Evolutionary conservation across 2,888 invertebrate genomes (phyloP), one percentile per base, ranked within the genome.

Genomic region (Furcula furcula): DNA sequence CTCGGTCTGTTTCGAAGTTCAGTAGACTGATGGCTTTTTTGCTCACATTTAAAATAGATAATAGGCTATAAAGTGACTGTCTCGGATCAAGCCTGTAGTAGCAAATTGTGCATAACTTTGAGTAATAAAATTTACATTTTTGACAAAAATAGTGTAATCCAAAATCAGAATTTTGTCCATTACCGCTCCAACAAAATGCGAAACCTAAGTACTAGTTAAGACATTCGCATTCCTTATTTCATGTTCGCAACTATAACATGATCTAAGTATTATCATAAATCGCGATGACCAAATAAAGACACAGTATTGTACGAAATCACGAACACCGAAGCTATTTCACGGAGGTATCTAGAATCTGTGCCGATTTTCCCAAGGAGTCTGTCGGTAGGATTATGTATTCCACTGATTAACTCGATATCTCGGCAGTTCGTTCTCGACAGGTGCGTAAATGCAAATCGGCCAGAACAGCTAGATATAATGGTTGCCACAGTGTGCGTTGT

Each of bases 381-480:
- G 53, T 56, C 64, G 54, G 58, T 46, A 54, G 51, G 35, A 34
- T 57, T 66, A 70, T 62, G 54, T 63, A 64, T 58, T 57, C 44
- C 34, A 21, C 29, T 52, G 70, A 76, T 77, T 65, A 63, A 62
- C 63, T 57, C 71, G 78, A 76, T 79, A 76, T 70, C 53, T 38
- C 15, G 13, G 39, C n/a, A 22, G 32, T 18, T 33, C 22, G 49
- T 29, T 48, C 42, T 58, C 52, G 57, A 56, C 76, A 79, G 76
- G 77, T 82, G 76, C 64, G 56, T 67, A 68, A 69, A 80, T 79
- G 75, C 65, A 77, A 76, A 79, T 72, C 59, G 51, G 36, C 34
- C 45, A 31, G 31, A 31, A 31, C 34, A 47, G 45, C 34, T 33
- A 36, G 37, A 39, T 59, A 21, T 35, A 40, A 33, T 36, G 32